phyloP scores from a whole-genome alignment of 2,888 invertebrate species.

The Thereva unica region DNA sequence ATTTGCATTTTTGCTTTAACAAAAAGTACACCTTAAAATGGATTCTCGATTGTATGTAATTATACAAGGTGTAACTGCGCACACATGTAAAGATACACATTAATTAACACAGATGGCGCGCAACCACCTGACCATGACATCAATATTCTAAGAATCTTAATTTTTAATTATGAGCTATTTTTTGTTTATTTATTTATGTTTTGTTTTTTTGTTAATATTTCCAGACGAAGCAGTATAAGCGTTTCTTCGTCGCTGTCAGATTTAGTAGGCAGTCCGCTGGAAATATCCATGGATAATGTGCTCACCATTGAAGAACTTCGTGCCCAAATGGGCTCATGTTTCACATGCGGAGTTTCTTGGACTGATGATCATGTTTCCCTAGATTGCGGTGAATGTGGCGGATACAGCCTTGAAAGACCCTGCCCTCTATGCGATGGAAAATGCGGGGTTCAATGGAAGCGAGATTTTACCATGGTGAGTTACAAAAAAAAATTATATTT shows the following conservation, averaged over 20 bases:
- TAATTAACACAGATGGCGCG: slow-evolving; percentile 17
- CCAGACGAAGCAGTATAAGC: slow-evolving; percentile 55
- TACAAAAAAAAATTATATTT: slow-evolving; percentile 1
- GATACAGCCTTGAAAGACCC: slow-evolving; percentile 74
- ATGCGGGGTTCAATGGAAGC: slow-evolving; percentile 73
- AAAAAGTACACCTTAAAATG: background rate
- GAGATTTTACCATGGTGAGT: slow-evolving; percentile 76
- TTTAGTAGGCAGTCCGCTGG: slow-evolving; percentile 55
- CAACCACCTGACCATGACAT: slow-evolving; percentile 41
- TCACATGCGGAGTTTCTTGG: slow-evolving; percentile 82
- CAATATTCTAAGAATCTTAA: slow-evolving; percentile 22
- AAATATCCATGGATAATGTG: slow-evolving; percentile 59
- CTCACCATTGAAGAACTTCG: slow-evolving; percentile 73
- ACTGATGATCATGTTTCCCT: slow-evolving; percentile 75
- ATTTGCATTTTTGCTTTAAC: too few relatives aligned
- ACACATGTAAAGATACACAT: background rate
- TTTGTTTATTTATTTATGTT: slow-evolving; percentile 17
- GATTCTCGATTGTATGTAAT: too few relatives aligned
- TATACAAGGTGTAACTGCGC: background rate
- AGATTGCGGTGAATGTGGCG: slow-evolving; percentile 80
- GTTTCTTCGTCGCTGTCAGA: slow-evolving; percentile 57
- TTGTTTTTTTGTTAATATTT: slow-evolving; percentile 42
- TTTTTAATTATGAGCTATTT: background rate
- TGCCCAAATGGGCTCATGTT: slow-evolving; percentile 72
- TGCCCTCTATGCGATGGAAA: slow-evolving; percentile 76